Evolutionary conservation across 2,888 invertebrate genomes (phyloP), one percentile per base, ranked within the genome.

Genomic region (Plagodis pulveraria): DNA sequence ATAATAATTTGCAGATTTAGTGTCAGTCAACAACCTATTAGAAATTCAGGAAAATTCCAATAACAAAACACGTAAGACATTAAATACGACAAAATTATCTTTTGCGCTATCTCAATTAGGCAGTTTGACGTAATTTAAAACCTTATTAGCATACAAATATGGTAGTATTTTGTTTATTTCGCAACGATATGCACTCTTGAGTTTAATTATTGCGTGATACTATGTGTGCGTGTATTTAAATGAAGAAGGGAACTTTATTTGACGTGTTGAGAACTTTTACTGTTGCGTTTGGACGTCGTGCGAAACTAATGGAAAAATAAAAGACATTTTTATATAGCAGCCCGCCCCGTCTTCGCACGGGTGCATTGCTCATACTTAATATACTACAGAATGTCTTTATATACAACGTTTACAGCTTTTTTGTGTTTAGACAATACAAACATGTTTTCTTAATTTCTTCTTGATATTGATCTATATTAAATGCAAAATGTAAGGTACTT

Each of bases 201-300:
- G 63, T 67, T 58, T 58, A 56, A 11, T 42, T 48, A n/a, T 68
- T 50, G 74, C 69, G 69, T 67, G 69, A 58, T 44, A 56, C 47
- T 53, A 70, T 68, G 70, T 52, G 68, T 67, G 67, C 67, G 66
- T 72, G 72, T 62, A 67, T 62, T 55, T 46, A 53, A 66, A 67
- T 67, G 51, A 42, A 46, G 51, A 43, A 47, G 47, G 56, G 56
- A 57, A 51, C 56, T 51, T 50, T 41, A 41, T 11, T 42, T 41
- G 65, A 67, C 66, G 51, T 36, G 56, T 55, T 34, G 43, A 51
- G 22, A 45, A 55, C 57, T 58, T 51, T 65, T 53, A 46, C 58
- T 53, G 50, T 40, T 36, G 33, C 32, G 56, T 58, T 62, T 22
- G 22, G 22, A 22, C 22, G 22, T 49, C 40, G 40, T 40, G 40